Conservation (phyloP, 2,888 invertebrate species). For the Hyppa rectilinea region DNA sequence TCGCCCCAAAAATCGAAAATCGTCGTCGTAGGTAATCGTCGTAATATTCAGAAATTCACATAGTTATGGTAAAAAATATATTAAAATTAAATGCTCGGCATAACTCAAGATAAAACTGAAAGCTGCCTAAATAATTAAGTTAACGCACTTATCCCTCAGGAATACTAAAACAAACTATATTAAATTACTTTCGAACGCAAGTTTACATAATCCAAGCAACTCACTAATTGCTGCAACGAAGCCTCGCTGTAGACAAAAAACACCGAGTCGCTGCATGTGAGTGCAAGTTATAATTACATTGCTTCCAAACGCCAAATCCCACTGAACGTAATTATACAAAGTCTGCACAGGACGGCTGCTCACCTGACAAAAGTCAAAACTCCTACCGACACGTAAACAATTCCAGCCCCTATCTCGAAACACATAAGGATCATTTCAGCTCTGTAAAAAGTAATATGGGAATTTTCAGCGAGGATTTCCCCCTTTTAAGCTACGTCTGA, state of each 20-base stretch:
- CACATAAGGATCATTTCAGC: constrained; percentile 69
- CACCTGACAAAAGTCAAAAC: constrained; percentile 73
- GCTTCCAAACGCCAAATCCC: constrained; percentile 75
- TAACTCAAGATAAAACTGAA: background rate
- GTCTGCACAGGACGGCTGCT: constrained; percentile 79
- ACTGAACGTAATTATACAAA: constrained; percentile 82
- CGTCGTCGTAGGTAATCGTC: too few relatives aligned
- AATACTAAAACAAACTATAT: background rate
- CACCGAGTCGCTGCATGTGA: constrained; percentile 61
- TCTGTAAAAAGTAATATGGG: constrained; percentile 54
- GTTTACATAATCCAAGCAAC: constrained; percentile 38
- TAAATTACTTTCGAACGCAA: constrained; percentile 5
- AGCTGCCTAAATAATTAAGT: background rate
- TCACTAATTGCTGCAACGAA: constrained; percentile 49
- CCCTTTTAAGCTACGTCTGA: constrained; percentile 81
- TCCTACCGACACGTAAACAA: constrained; percentile 54
- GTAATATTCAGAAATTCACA: background rate
- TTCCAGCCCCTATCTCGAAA: constrained; percentile 64
- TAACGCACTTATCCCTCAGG: background rate
- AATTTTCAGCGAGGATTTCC: constrained; percentile 82
- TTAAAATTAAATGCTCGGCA: background rate
- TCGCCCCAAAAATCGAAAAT: too few relatives aligned
- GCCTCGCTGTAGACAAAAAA: constrained; percentile 58
- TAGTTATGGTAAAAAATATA: background rate
- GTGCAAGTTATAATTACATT: constrained; percentile 79